phyloP scores from a whole-genome alignment of 2,888 invertebrate species.

The Parnassius mnemosyne region DNA sequence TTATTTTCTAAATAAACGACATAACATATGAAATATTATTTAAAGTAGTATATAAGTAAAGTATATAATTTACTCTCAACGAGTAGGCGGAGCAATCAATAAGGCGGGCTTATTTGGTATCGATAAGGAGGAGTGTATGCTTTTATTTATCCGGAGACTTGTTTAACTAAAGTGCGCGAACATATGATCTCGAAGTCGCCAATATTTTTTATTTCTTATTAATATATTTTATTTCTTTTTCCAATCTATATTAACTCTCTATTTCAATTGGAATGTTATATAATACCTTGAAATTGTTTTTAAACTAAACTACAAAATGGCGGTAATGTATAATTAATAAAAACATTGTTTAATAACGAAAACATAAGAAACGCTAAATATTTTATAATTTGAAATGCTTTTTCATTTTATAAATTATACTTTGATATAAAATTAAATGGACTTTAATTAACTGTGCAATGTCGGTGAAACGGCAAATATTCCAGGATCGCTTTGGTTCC shows the following conservation, averaged over 20 bases:
- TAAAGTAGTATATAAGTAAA: constrained; percentile 46
- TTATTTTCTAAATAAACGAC: too few relatives aligned
- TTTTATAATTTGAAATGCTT: constrained; percentile 46
- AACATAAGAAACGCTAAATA: too few relatives aligned
- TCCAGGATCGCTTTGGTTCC: constrained; percentile 54
- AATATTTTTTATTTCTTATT: background rate
- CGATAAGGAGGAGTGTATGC: constrained; percentile 72
- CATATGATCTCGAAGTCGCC: constrained; percentile 17
- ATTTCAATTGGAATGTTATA: too few relatives aligned
- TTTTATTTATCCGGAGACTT: constrained; percentile 58
- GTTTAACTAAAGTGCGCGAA: constrained; percentile 33
- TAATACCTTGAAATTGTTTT: too few relatives aligned
- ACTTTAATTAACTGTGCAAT: constrained; percentile 77
- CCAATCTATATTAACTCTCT: too few relatives aligned
- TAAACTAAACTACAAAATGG: too few relatives aligned
- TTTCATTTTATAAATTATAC: constrained; percentile 71
- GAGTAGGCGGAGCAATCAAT: constrained; percentile 73
- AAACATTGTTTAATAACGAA: too few relatives aligned
- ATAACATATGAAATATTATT: too few relatives aligned
- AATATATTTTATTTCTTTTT: background rate
- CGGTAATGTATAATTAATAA: too few relatives aligned
- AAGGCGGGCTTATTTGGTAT: constrained; percentile 77
- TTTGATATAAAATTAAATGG: constrained; percentile 73
- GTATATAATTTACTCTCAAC: constrained; percentile 72
- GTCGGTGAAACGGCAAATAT: constrained; percentile 71